Evolutionary conservation across 2,113 vertebrate genomes (phyloP), one percentile per base, ranked within the genome.

Genomic region (Clarias macrocephalus): DNA sequence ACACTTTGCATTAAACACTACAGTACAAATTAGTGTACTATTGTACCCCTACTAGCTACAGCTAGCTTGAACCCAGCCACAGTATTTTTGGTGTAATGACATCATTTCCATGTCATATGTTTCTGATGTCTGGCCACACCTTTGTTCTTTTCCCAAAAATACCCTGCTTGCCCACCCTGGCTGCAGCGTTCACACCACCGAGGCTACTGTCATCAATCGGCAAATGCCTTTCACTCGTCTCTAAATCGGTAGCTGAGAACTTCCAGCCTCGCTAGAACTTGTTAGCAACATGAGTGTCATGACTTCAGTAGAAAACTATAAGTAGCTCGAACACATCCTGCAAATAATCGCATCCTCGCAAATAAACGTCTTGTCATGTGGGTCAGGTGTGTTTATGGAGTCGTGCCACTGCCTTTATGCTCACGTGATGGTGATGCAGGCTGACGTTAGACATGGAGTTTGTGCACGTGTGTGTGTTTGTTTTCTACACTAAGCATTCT

Each of bases 401-500:
- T 80, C 54, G 52, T 54, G 70, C 30, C 18, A 18, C 63, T 42
- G 21, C 33, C 52, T 77, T 54, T 9, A 13, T 76, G 33, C 16
- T 65, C 4, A 28, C 16, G 42, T 65, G 23, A 37, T 73, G 19
- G 72, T 54, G 25, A 59, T 73, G 75, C 42, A 81, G 73, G 66
- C 75, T 87, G 82, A 56, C 25, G 19, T 85, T 42, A 85, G 83
- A 75, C 28, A 8, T n/a, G 1, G 81, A n/a, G 54, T 87, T 37
- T 54, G 25, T 83, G 54, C 73, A 54, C 80, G 63, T 82, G 52
- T 84, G 54, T 28, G 52, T 86, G 42, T 66, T 73, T 87, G 76
- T 73, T 79, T 72, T 15, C 80, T 48, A 48, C 6, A 89, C 86
- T 90, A 15, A 21, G 70, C 76, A 33, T n/a, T 15, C 52, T 9